Conservation (phyloP, 2,113 vertebrate genomes). For the Tragelaphus buxtoni region DNA sequence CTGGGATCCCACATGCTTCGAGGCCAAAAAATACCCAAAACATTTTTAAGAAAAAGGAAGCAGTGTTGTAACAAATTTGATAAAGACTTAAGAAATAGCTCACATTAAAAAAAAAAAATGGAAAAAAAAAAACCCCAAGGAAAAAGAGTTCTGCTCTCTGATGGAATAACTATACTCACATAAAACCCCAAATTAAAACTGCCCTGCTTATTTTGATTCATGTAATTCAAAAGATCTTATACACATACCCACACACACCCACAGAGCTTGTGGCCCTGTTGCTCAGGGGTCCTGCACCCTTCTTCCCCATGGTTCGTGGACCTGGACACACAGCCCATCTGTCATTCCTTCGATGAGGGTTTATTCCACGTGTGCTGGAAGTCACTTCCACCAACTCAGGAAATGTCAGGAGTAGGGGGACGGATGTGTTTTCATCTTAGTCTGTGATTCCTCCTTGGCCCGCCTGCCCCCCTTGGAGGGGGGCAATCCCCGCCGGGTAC, state of each 20-base stretch:
- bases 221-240: neutral
- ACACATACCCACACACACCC: too few species aligned
- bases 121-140: neutral
- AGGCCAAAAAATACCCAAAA: neutral
- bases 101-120: neutral
- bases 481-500: neutral
- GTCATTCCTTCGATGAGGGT: rapidly evolving
- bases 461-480: rapidly evolving
- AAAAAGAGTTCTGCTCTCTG: neutral
- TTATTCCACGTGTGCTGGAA: neutral
- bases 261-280: rapidly evolving
- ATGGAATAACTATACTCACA: too few species aligned
- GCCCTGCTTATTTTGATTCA: neutral
- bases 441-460: neutral
- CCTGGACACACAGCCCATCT: neutral
- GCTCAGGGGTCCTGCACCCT: neutral
- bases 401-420: neutral
- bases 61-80: neutral
- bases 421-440: neutral
- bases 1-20: neutral
- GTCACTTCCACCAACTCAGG: neutral
- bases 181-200: neutral
- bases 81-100: neutral
- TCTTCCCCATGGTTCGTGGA: neutral
- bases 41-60: neutral